These are phyloP conservation scores for Drosophila trichaetosa DNA, from an alignment of 2,888 invertebrate genomes.

Conservation along the genomic window DNA sequence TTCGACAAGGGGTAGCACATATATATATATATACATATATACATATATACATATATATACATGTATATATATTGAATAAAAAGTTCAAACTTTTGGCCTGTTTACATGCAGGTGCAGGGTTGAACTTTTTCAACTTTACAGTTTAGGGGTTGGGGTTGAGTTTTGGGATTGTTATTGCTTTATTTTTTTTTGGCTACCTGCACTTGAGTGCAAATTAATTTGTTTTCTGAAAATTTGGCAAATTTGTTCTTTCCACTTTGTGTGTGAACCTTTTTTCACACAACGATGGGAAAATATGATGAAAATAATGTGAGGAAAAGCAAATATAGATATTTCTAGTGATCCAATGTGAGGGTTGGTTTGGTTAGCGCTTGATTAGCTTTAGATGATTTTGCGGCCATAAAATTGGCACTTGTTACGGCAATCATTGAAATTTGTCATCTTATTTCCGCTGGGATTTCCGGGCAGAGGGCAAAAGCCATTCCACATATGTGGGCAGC, in stretches of 20 bases:
- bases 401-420: conserved; percentile 71
- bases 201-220: conserved; percentile 73
- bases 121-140: conserved; percentile 76
- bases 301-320: conserved; percentile 19
- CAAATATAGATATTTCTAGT: conserved; percentile 10
- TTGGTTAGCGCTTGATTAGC: conserved; percentile 49
- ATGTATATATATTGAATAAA: neutral
- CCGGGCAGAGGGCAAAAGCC: conserved; percentile 20
- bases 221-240: conserved; percentile 75
- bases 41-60: neutral
- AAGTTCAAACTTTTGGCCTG: conserved; percentile 35
- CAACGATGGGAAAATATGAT: conserved; percentile 64
- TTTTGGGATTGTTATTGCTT: neutral
- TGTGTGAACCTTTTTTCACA: conserved; percentile 47
- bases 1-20: conserved; percentile 43
- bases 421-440: conserved; percentile 69
- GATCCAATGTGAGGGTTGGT: neutral
- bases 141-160: neutral
- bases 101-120: conserved; percentile 71
- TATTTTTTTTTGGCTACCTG: conserved; percentile 31
- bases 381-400: conserved; percentile 37
- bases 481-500: conserved; percentile 23
- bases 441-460: conserved; percentile 53
- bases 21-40: neutral
- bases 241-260: conserved; percentile 36